A percentile compares a stretch with the other conserved stretches of the same genome.
Evolutionary conservation across 2,797 vertebrate genomes (phyloP).

Genomic region (Macroramphosus scolopax): DNA sequence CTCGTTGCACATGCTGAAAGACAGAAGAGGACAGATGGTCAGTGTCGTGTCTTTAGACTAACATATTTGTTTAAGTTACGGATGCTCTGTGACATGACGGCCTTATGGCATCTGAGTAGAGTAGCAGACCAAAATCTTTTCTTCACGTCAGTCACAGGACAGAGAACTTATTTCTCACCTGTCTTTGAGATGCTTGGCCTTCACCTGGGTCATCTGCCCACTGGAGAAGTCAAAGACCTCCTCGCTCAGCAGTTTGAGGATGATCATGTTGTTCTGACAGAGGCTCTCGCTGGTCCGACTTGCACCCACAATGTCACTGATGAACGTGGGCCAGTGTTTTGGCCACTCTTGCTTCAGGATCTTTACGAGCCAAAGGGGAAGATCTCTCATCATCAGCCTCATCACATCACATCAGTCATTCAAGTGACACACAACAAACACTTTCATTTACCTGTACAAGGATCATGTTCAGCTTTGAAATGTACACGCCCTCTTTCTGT

Average conservation of each 20-base stretch:
- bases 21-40: slow-evolving; percentile 18
- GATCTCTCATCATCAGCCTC: not conserved
- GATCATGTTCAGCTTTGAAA: slow-evolving; percentile 99
- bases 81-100: too few relatives aligned
- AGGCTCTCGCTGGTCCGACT: slow-evolving; percentile 98
- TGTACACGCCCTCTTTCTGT: slow-evolving; percentile 96
- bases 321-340: slow-evolving; percentile 99
- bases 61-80: too few relatives aligned
- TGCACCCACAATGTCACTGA: slow-evolving; percentile 97
- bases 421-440: too few relatives aligned
- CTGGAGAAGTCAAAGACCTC: slow-evolving; percentile 99
- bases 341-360: slow-evolving; percentile 99
- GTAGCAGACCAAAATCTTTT: too few relatives aligned
- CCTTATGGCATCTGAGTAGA: too few relatives aligned
- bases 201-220: slow-evolving; percentile 98
- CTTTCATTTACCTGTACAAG: slow-evolving; percentile 88
- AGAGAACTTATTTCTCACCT: too few relatives aligned
- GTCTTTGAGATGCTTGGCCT: slow-evolving; percentile 99
- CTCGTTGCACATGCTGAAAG: slow-evolving; percentile 94
- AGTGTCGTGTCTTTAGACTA: too few relatives aligned
- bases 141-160: too few relatives aligned
- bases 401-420: not conserved
- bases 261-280: slow-evolving; percentile 99
- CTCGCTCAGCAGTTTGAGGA: slow-evolving; percentile 96
- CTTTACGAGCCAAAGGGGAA: too few relatives aligned